A percentile compares a stretch with the other conserved stretches of the same genome.
Evolutionary conservation across 2,888 invertebrate species (phyloP).

Genomic region (Meganola albula): DNA sequence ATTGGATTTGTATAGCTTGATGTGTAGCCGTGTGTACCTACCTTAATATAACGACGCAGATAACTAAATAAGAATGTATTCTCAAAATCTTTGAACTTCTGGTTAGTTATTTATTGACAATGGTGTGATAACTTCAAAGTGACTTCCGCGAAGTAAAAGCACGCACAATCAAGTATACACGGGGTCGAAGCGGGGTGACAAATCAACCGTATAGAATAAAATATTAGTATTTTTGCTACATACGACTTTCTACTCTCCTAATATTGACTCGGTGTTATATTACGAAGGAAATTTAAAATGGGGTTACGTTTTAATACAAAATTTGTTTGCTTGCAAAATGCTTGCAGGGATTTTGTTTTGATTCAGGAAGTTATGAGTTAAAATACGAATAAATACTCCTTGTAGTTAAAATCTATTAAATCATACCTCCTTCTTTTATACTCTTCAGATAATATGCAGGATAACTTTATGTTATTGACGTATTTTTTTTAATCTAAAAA

Average conservation of each 20-base stretch:
- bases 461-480: no score
- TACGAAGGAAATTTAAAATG: conserved; percentile 25
- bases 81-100: conserved; percentile 36
- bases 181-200: conserved; percentile 33
- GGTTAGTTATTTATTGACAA: conserved; percentile 37
- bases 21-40: no score
- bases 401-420: no score
- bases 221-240: conserved; percentile 34
- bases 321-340: conserved; percentile 16
- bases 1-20: no score
- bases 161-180: conserved; percentile 40
- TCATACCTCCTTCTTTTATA: no score
- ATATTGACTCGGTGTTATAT: conserved; percentile 29
- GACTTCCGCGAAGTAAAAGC: conserved; percentile 34
- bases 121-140: conserved; percentile 46
- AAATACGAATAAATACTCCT: no score
- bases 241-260: conserved; percentile 25
- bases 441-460: no score
- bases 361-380: no score
- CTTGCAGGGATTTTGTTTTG: conserved; percentile 20
- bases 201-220: conserved; percentile 43
- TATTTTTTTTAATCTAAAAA: no score
- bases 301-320: conserved; percentile 24
- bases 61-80: conserved; percentile 11
- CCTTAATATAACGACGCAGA: no score